phyloP scores from a whole-genome alignment of 2,888 invertebrate species.

The Trichacis sp. region DNA sequence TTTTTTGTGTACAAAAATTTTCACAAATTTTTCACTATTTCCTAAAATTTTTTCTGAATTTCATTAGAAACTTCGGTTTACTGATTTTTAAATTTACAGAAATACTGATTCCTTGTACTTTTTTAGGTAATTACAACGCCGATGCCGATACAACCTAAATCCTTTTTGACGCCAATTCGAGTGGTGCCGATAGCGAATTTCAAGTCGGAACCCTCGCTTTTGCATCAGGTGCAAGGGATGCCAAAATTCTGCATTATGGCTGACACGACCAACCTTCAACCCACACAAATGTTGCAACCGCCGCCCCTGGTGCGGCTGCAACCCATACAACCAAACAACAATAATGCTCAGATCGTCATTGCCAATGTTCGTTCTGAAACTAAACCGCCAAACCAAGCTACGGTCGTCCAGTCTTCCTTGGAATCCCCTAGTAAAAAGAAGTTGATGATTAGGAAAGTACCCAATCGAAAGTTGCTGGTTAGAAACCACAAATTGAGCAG shows the following conservation, averaged over 20 bases:
- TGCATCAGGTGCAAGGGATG: conserved; percentile 60
- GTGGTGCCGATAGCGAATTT: conserved; percentile 62
- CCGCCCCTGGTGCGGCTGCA: conserved; percentile 39
- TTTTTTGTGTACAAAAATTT: too few species aligned
- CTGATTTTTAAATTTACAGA: too few species aligned
- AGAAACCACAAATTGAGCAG: too few species aligned
- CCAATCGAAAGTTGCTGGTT: neutral
- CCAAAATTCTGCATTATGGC: conserved; percentile 63
- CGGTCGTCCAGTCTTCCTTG: neutral
- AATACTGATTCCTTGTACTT: too few species aligned
- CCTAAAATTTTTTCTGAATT: too few species aligned
- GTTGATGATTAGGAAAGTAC: neutral
- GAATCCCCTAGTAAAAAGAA: neutral
- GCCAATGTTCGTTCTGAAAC: neutral
- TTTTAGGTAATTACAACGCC: conserved; percentile 37
- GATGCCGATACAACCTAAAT: conserved; percentile 47
- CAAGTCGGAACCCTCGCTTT: conserved; percentile 58
- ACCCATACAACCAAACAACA: conserved; percentile 23
- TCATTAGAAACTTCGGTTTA: conserved; percentile 8
- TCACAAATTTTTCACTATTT: too few species aligned
- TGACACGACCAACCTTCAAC: conserved; percentile 42
- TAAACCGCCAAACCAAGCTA: neutral
- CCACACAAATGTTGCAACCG: conserved; percentile 30
- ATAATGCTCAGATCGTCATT: neutral
- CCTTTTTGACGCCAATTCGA: conserved; percentile 57